phyloP scores from a whole-genome alignment of 2,797 vertebrate species.

The Carapus acus region DNA sequence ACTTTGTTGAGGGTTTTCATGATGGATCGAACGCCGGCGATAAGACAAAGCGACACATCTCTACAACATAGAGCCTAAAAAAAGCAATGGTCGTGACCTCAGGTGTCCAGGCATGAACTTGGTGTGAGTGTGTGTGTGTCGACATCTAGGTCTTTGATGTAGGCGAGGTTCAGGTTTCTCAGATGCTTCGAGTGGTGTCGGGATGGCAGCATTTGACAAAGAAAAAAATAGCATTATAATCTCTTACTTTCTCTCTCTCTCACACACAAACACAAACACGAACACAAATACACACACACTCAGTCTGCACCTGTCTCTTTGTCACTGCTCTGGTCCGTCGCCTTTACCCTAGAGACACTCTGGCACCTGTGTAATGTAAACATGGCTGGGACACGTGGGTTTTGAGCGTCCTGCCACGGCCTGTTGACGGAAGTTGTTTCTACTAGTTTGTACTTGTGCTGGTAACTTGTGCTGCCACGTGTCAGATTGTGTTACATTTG shows the following conservation, averaged over 20 bases:
- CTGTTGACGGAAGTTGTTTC: conserved; percentile 52
- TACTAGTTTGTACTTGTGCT: conserved; percentile 51
- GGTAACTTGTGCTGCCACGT: conserved; percentile 65
- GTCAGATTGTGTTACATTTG: conserved; percentile 57
- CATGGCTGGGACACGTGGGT: conserved; percentile 10
- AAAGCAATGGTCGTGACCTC: no score
- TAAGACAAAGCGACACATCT: no score
- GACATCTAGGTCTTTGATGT: no score
- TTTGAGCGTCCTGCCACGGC: conserved; percentile 32
- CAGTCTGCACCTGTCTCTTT: not conserved
- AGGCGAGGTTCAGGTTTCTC: no score
- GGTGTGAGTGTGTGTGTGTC: no score
- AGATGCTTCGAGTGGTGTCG: no score
- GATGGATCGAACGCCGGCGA: no score
- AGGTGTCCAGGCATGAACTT: no score
- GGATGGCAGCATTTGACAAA: no score
- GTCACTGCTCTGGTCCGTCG: conserved; percentile 2
- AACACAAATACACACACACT: not conserved
- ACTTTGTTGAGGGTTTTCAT: no score
- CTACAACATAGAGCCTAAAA: no score
- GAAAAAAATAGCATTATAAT: no score
- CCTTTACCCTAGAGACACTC: not conserved
- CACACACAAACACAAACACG: not conserved
- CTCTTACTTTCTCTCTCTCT: not conserved
- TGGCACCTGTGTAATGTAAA: conserved; percentile 2